phyloP scores from a whole-genome alignment of 2,113 vertebrate genomes.

The Halichoerus grypus region DNA sequence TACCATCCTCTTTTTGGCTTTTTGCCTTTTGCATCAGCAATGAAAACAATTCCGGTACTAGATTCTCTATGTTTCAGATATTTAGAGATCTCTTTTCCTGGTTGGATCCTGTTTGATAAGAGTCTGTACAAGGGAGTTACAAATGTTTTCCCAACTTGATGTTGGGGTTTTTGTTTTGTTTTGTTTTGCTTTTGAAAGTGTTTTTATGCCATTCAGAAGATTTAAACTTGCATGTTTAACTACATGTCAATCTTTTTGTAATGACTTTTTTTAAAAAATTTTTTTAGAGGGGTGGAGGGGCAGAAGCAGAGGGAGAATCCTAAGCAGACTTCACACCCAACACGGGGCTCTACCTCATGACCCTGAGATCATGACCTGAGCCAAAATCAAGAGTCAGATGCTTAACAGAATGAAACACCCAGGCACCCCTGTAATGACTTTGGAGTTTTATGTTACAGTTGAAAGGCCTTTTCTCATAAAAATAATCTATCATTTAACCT shows the following conservation, averaged over 20 bases:
- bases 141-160: neutral
- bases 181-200: neutral
- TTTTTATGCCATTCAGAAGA: neutral
- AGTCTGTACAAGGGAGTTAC: neutral
- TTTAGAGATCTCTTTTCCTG: neutral
- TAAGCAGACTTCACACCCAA: neutral
- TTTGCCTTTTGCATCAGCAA: neutral
- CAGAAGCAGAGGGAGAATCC: neutral
- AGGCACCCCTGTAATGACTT: neutral
- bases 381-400: neutral
- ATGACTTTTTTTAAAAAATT: neutral
- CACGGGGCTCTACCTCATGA: neutral
- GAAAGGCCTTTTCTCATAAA: neutral
- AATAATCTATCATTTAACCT: neutral
- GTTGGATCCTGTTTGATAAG: neutral
- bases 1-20: neutral
- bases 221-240: constrained; percentile 11
- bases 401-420: neutral
- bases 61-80: neutral
- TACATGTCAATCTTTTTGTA: neutral
- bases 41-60: neutral
- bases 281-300: neutral
- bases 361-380: neutral
- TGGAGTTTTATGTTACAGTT: neutral
- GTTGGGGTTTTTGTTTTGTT: neutral